Evolutionary conservation across 2,888 invertebrate genomes (phyloP), one percentile per base, ranked within the genome.

Genomic region (Resseliella maxima): DNA sequence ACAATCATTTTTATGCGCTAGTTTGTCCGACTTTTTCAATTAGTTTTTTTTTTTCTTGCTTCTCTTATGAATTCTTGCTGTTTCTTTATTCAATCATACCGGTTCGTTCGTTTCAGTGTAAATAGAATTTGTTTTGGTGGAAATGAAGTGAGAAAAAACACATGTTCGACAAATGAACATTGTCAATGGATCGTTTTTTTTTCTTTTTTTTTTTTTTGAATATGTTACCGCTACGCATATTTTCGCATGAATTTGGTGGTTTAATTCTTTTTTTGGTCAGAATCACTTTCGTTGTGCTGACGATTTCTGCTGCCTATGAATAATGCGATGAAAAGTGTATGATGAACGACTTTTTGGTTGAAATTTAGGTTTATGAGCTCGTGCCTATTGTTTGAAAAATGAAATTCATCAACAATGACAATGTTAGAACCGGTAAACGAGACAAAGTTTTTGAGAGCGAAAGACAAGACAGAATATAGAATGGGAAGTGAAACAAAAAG

Each of bases 331-430:
- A 8, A 35, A 31, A 15, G 5, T 72, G 72, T 10, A 31, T 31
- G 31, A 15, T 27, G 35, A 31, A 72, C 31, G 72, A 27, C 6
- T 6, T 72, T 72, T 35, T 72, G 35, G 72, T 72, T 72, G 31
- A 15, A 72, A 72, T 72, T 3, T 72, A 31, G 72, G 72, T 72
- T 72, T 72, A 72, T n/a, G 72, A 72, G 27, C 72, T 35, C 72
- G 72, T 72, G 15, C n/a, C 72, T 31, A 72, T 72, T 72, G 72
- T 72, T 72, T 72, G 72, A 72, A 72, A 72, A 72, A 72, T 72
- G 72, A 72, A 72, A 72, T 72, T 72, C 31, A 72, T 59, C 59
- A n/a, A 59, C 5, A 59, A 27, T n/a, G 31, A 72, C 27, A 72
- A 59, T 27, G 59, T 59, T 72, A 72, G 31, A 72, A 31, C 72